Evolutionary conservation across 2,797 vertebrate genomes (phyloP), one percentile per base, ranked within the genome.

Genomic region (Centroberyx gerrardi): DNA sequence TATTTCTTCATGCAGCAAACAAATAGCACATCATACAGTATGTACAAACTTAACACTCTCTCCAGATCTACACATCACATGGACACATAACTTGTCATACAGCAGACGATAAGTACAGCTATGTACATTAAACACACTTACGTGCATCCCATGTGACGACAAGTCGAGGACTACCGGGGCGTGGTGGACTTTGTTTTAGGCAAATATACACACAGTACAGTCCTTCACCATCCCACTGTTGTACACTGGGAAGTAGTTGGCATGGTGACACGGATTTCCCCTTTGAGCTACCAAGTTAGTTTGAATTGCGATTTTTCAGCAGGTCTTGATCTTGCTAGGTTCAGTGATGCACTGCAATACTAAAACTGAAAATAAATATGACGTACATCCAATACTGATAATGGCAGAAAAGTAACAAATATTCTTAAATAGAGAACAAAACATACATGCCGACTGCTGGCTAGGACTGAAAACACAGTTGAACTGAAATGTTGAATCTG

Each of bases 1-100:
- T 91, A 87, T 91, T 93, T 66, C 62, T 72, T 77, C 84, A 92
- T 90, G 88, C 89, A 85, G 87, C 75, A 29, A 80, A 91, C 80
- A 78, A 80, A 81, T 80, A 77, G 65, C 74, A 87, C 84, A 78
- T 89, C 71, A 68, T 86, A 83, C 81, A 86, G 59, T 86, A 87
- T 88, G 68, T 87, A 90, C 86, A 88, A 67, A 76, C 72, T 33
- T n/a, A 67, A 58, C 78, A 72, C 79, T 81, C 82, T 73, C 68
- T 56, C 72, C 48, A 55, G 64, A 85, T 62, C 80, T 79, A 76
- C 82, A 90, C 53, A 10, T 78, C 72, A 90, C 80, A 80, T 69
- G 63, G 78, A 88, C 76, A 84, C 78, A 27, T 71, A 54, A 69
- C 80, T 61, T 33, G 59, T 60, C 81, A 63, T 61, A 90, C 79